Conservation (phyloP, 2,888 invertebrate species). For the Cerastis rubricosa region DNA sequence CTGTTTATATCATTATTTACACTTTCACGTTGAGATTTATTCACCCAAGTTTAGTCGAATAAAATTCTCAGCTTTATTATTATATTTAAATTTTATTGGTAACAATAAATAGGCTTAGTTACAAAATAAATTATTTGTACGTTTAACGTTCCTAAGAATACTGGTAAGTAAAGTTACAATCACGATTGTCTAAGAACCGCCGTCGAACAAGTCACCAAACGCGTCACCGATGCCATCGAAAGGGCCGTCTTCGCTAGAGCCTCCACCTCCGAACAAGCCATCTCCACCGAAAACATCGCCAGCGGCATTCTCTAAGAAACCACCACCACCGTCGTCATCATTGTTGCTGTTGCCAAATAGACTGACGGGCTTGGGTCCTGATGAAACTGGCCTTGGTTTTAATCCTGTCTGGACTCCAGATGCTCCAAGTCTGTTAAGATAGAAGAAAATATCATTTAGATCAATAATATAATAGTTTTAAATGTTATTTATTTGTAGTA, state of each 20-base stretch:
- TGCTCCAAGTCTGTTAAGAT: slow-evolving; percentile 81
- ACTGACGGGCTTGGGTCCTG: slow-evolving; percentile 84
- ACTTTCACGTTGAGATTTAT: slow-evolving; percentile 80
- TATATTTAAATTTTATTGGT: slow-evolving; percentile 38
- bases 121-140: slow-evolving; percentile 37
- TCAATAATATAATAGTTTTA: background rate
- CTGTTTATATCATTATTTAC: slow-evolving; percentile 72
- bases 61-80: slow-evolving; percentile 19
- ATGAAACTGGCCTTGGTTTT: slow-evolving; percentile 85
- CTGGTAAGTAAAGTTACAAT: slow-evolving; percentile 50
- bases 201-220: slow-evolving; percentile 83
- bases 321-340: slow-evolving; percentile 74
- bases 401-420: slow-evolving; percentile 86
- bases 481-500: background rate
- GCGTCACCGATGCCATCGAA: slow-evolving; percentile 85
- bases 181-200: slow-evolving; percentile 64
- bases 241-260: slow-evolving; percentile 76
- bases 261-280: slow-evolving; percentile 68
- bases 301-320: slow-evolving; percentile 78
- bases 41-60: slow-evolving; percentile 20
- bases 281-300: slow-evolving; percentile 72
- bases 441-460: background rate
- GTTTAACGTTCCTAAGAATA: slow-evolving; percentile 43
- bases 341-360: slow-evolving; percentile 82
- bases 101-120: slow-evolving; percentile 58